Evolutionary conservation across 2,113 vertebrate genomes (phyloP), one percentile per base, ranked within the genome.

Genomic region (Tenebrosternarchus preto): DNA sequence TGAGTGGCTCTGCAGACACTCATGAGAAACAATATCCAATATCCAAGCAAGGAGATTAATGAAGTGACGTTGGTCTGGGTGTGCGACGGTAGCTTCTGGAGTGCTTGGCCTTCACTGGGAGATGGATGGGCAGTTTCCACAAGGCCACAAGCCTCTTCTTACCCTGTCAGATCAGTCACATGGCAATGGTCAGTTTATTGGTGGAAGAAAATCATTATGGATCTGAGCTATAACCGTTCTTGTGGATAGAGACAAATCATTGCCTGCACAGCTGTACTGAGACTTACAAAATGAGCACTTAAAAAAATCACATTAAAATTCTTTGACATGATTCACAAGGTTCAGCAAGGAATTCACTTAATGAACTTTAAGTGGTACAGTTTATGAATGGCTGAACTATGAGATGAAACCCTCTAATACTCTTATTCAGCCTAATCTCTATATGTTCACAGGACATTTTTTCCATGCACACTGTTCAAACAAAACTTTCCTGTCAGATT

Each of bases 1-100:
- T 27, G 61, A 73, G 55, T 59, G 77, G 60, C 25, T 73, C 29
- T 67, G 73, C 36, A 74, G 78, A 80, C 78, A 81, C 74, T 69
- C 36, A 74, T 73, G 69, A 83, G 69, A 74, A 80, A 79, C 24
- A 73, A 60, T n/a, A 17, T 2, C 12, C 33, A 56, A 80, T 80
- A 43, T 80, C 80, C 36, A 25, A 43, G 39, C 20, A 4, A 29
- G 46, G 53, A 24, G 72, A 80, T 76, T 74, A 73, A 83, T 80
- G 31, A 76, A 76, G 57, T 46, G 67, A 74, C 4, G 25, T 83
- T 77, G 17, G 59, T 69, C 11, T 50, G 1, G 25, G 68, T 71
- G 27, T 56, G 73, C 50, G 39, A 25, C 55, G 46, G 9, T 22
- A 60, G n/a, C n/a, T 71, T 81, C 36, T 17, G 27, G n/a, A 63